These are phyloP conservation scores for Vannuccia rotundouncinata DNA, from an alignment of 2,888 invertebrate genomes.

Conservation along the genomic window DNA sequence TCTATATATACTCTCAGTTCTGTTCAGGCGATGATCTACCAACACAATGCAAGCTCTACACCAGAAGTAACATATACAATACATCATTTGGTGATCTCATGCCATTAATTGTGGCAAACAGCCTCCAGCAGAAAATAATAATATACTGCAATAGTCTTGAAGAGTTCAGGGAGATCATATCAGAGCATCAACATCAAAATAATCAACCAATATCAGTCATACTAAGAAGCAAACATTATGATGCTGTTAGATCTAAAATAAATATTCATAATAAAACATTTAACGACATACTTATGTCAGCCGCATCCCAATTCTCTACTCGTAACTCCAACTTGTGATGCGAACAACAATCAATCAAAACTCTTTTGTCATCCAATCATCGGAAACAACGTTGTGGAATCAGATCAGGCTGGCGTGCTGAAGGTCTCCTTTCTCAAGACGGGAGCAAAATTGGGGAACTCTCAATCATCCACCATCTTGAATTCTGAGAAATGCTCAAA, in stretches of 20 bases:
- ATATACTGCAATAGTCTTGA: neutral
- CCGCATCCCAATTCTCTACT: neutral
- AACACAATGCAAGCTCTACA: neutral
- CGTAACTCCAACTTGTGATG: slow-evolving; percentile 7
- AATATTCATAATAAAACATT: too few species aligned
- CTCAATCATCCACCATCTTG: too few species aligned
- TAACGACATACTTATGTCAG: neutral
- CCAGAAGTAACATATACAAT: too few species aligned
- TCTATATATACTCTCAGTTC: neutral
- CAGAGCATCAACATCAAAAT: neutral
- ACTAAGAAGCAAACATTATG: neutral
- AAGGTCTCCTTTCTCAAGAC: slow-evolving; percentile 11
- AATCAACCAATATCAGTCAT: neutral
- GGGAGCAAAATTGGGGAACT: neutral
- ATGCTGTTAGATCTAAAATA: neutral
- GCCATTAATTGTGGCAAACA: too few species aligned
- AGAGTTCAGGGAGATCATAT: neutral
- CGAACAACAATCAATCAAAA: slow-evolving; percentile 6
- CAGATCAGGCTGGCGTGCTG: slow-evolving; percentile 15
- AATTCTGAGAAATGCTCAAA: too few species aligned
- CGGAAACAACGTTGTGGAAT: neutral
- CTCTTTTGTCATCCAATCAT: neutral
- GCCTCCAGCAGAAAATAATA: too few species aligned
- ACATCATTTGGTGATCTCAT: too few species aligned
- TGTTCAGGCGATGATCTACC: neutral